These are phyloP conservation scores for Pangasianodon hypophthalmus DNA, from an alignment of 2,113 vertebrate species.

Conservation along the genomic window DNA sequence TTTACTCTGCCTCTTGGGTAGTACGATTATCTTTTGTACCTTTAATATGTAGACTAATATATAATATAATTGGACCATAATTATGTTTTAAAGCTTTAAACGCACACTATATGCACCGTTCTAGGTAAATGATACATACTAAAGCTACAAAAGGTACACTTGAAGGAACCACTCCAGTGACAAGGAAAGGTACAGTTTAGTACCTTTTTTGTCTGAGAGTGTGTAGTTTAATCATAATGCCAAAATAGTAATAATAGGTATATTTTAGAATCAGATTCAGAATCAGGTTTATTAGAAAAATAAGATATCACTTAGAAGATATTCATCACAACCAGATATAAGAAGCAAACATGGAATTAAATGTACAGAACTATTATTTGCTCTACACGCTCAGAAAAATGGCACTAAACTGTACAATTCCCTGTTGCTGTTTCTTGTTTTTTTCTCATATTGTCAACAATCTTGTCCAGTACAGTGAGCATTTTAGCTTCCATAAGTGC, in stretches of 20 bases:
- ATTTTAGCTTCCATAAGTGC: background rate
- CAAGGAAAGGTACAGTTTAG: background rate
- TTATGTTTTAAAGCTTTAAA: background rate
- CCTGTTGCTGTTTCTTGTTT: background rate
- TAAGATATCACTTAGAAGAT: background rate
- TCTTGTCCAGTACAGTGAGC: background rate
- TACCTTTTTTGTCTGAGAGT: background rate
- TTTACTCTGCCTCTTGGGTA: background rate
- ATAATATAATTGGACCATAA: background rate
- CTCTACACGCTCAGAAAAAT: background rate
- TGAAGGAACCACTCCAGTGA: background rate
- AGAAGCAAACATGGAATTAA: background rate
- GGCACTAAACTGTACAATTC: background rate
- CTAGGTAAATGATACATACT: background rate
- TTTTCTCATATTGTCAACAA: background rate
- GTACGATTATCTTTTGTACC: background rate
- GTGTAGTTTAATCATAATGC: background rate
- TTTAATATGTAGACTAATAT: background rate
- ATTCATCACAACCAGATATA: background rate
- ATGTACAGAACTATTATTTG: background rate
- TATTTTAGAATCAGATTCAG: background rate
- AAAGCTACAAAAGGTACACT: background rate
- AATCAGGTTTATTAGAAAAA: background rate
- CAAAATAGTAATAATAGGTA: background rate
- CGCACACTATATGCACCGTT: background rate